Base-by-base conservation (phyloP, 1,140 invertebrate genomes). In the Notospermus geniculatus region DNA sequence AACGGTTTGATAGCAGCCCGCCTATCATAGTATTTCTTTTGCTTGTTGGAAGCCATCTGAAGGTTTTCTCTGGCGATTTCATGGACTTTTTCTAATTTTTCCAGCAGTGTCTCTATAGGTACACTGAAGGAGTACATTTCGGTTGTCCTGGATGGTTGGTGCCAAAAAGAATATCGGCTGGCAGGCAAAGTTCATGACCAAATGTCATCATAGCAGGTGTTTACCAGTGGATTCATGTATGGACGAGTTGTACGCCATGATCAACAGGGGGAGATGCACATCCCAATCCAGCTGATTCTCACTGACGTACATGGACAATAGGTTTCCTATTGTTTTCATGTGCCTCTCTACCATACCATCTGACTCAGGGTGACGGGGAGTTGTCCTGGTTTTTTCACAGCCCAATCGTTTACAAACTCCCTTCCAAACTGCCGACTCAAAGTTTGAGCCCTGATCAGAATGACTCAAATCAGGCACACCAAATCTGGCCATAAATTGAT, bases 401-500 rank as follows among this genome's bases (percentile, higher is more conserved):
- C 57, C 57, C 2, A 67, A 46, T 11, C 52, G 29, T 17, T 54
- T 19, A 52, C 65, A 65, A n/a, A 68, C 57, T 17, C 63, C 60
- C 19, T 41, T 60, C 4, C 64, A 30, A 22, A 64, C 23, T 25
- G 61, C 62, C 29, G 61, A 63, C 45, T 66, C 65, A 39, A 60
- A 64, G 29, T 64, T 45, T 30, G 36, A 11, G 2, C 57, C 63
- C 28, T 60, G 63, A 25, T 60, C 58, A 7, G 17, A 54, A 53
- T 64, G 59, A 11, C 57, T 57, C 19, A 25, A 7, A 5, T 29
- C 19, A 25, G 58, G 63, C 4, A 65, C 43, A 1, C 65, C 62
- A 61, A 60, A 60, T 29, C 58, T 39, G 2, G 56, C 23, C 52
- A 67, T 71, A 28, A 82, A 54, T n/a, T 72, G 61, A 7, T 76